Conservation (phyloP, 2,797 vertebrate genomes). For the Lagodon rhomboides region DNA sequence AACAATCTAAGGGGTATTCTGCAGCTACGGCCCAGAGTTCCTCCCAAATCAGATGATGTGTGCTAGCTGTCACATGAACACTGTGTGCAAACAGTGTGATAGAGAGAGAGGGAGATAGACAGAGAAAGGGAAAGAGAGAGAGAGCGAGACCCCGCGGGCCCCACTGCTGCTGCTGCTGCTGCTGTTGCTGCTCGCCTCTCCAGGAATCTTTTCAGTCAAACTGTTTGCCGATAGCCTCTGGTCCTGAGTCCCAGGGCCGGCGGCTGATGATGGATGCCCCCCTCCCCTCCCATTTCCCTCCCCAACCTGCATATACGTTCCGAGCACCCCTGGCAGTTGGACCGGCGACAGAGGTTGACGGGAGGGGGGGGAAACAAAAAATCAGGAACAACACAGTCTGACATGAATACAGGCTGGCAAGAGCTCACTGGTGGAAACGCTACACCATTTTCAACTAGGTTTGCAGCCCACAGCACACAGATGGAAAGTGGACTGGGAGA, state of each 20-base stretch:
- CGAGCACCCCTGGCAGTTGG: conserved; percentile 73
- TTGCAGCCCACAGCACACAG: conserved; percentile 77
- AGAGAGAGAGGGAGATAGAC: conserved; percentile 41
- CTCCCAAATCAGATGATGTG: conserved; percentile 78
- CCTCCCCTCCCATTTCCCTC: conserved; percentile 5
- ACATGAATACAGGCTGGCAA: conserved; percentile 81
- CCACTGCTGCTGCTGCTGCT: conserved; percentile 31
- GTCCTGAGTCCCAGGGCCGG: conserved; percentile 66
- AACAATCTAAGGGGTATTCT: conserved; percentile 58
- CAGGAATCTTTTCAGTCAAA: conserved; percentile 74
- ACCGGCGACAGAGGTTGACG: conserved; percentile 62
- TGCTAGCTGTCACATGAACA: conserved; percentile 78
- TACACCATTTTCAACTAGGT: conserved; percentile 88
- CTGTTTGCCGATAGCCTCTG: conserved; percentile 68
- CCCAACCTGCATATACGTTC: conserved; percentile 29
- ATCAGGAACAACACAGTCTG: conserved; percentile 70
- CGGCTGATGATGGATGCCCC: conserved; percentile 67
- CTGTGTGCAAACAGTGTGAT: conserved; percentile 72
- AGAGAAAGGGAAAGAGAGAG: conserved; percentile 32
- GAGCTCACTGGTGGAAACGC: conserved; percentile 80
- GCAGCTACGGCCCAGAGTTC: conserved; percentile 53
- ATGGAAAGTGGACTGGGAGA: conserved; percentile 78
- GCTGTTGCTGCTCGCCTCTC: conserved; percentile 64
- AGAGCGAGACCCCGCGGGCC: conserved; percentile 52
- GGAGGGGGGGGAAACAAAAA: conserved; percentile 48